Evolutionary conservation across 2,888 invertebrate genomes (phyloP).

Genomic region (Leucophora obtusa): DNA sequence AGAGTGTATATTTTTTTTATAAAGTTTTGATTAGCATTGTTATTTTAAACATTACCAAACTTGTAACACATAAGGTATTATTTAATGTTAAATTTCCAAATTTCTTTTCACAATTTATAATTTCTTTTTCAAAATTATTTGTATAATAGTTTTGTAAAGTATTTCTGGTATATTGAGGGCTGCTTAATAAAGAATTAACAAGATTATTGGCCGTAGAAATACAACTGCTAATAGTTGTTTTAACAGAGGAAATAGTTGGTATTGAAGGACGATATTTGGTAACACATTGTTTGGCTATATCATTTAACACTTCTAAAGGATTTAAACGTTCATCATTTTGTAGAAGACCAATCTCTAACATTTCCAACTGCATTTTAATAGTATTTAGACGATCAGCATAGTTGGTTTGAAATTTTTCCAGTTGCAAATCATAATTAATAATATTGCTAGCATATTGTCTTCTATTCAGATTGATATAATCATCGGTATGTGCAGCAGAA

Average conservation of each 20-base stretch:
- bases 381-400: conserved; percentile 33
- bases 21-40: background rate
- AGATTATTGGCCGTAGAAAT: conserved; percentile 23
- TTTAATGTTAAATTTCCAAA: conserved; percentile 30
- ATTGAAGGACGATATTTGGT: conserved; percentile 52
- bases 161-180: conserved; percentile 4
- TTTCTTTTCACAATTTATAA: conserved; percentile 38
- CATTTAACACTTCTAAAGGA: conserved; percentile 52
- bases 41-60: conserved; percentile 55
- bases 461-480: conserved; percentile 57
- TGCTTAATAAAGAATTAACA: background rate
- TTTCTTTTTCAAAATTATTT: conserved; percentile 20
- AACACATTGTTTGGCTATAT: conserved; percentile 58
- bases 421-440: conserved; percentile 25
- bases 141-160: conserved; percentile 58
- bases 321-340: conserved; percentile 46
- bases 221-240: conserved; percentile 42
- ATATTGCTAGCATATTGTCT: conserved; percentile 57
- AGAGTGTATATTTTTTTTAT: no score
- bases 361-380: conserved; percentile 24
- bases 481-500: conserved; percentile 20
- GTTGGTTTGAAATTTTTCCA: conserved; percentile 27
- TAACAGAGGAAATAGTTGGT: conserved; percentile 28
- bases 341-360: conserved; percentile 29
- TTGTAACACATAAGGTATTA: conserved; percentile 58